phyloP scores from a whole-genome alignment of 2,113 vertebrate species.

The Pelusios castaneus region DNA sequence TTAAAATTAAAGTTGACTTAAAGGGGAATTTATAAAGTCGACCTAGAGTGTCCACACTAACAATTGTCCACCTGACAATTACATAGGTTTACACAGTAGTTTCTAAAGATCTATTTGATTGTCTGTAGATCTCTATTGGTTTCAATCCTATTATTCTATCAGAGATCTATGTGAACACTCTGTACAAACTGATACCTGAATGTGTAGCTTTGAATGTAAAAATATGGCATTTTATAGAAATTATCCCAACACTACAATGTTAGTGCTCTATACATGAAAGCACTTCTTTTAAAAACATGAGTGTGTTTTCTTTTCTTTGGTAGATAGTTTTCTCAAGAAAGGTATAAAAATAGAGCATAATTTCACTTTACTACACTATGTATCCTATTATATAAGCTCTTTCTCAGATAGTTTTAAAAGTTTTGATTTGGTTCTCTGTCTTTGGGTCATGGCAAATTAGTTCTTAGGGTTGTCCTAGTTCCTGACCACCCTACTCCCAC shows the following conservation, averaged over 20 bases:
- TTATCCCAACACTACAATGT: not conserved
- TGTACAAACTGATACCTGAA: not conserved
- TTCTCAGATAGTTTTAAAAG: not conserved
- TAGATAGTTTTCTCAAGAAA: not conserved
- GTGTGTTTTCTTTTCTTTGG: not conserved
- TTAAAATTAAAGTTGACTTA: too few species aligned
- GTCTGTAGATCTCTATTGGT: accelerated
- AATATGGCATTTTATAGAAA: accelerated
- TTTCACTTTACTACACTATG: not conserved
- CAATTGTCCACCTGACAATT: not conserved
- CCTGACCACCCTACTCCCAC: not conserved
- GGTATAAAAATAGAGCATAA: accelerated
- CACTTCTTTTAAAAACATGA: not conserved
- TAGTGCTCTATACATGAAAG: not conserved
- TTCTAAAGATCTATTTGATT: not conserved
- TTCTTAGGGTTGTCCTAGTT: not conserved
- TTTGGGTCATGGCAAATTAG: not conserved
- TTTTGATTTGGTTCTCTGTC: not conserved
- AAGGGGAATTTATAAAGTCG: too few species aligned
- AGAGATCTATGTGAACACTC: not conserved
- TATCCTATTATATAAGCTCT: not conserved
- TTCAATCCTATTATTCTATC: not conserved
- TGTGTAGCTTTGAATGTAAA: not conserved
- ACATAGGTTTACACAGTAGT: not conserved
- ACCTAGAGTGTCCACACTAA: too few species aligned